These are phyloP conservation scores for Zoroaster sp. DNA, from an alignment of 53 echinoderm and acorn worm genomes.

Conservation along the genomic window DNA sequence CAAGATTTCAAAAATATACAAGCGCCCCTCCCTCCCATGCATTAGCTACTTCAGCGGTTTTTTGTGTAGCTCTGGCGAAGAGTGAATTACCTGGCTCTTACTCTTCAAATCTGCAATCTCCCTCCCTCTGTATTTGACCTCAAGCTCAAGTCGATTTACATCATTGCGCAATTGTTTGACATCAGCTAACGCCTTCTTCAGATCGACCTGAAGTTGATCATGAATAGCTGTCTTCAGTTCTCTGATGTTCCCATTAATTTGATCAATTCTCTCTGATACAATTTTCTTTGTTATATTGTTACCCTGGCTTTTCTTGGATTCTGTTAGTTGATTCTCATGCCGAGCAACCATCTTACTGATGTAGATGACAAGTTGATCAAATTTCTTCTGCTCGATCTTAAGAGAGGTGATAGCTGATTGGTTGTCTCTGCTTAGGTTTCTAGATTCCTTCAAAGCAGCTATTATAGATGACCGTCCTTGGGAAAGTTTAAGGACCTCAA, in stretches of 20 bases:
- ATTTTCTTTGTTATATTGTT: constrained; percentile 31
- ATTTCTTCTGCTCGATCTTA: constrained; percentile 37
- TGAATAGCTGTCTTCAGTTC: neutral
- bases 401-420: constrained; percentile 32
- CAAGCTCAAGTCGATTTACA: neutral
- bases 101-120: constrained; percentile 39
- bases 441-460: constrained; percentile 63
- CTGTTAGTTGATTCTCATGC: constrained; percentile 78
- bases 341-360: constrained; percentile 76
- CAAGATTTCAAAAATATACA: too few relatives aligned
- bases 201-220: neutral
- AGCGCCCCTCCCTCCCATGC: neutral
- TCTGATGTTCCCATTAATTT: neutral
- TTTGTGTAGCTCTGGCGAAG: neutral
- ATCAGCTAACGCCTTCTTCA: neutral
- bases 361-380: constrained; percentile 71
- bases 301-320: constrained; percentile 41
- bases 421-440: constrained; percentile 46
- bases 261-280: constrained; percentile 11
- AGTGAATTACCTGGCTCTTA: neutral
- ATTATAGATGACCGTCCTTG: constrained; percentile 67
- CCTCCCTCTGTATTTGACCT: constrained; percentile 37
- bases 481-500: constrained; percentile 70
- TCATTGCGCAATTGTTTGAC: constrained; percentile 14
- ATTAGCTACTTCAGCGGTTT: neutral